Conservation (phyloP, 2,797 vertebrate genomes). For the Pogoniulus pusillus region DNA sequence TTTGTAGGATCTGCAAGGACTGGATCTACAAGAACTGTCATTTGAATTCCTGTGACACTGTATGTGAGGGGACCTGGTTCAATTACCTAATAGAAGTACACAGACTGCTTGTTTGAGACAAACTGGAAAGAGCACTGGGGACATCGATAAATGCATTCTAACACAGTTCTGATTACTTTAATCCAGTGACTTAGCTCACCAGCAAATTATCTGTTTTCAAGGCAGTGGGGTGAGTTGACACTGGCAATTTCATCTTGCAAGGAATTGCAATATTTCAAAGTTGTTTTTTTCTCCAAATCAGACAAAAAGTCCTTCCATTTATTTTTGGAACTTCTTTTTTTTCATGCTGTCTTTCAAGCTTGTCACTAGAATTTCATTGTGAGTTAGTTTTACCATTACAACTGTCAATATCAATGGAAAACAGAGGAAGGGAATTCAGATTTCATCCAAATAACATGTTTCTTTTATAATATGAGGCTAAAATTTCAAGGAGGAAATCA, state of each 20-base stretch:
- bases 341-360: neutral
- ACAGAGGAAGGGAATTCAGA: neutral
- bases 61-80: neutral
- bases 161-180: constrained; percentile 58
- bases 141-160: constrained; percentile 58
- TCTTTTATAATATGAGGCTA: neutral
- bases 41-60: constrained; percentile 28
- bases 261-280: neutral
- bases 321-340: neutral
- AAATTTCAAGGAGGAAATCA: neutral
- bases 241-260: neutral
- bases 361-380: neutral
- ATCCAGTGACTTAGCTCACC: constrained; percentile 56
- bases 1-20: constrained; percentile 31
- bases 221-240: neutral
- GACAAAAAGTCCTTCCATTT: neutral
- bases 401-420: neutral
- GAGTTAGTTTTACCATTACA: neutral
- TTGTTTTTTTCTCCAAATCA: neutral
- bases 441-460: neutral
- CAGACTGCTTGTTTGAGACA: neutral
- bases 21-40: neutral
- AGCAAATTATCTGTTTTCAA: constrained; percentile 35
- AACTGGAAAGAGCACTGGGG: constrained; percentile 45
- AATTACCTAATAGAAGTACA: constrained; percentile 26